phyloP scores from a whole-genome alignment of 2,113 vertebrate species.

The Fregetta grallaria region DNA sequence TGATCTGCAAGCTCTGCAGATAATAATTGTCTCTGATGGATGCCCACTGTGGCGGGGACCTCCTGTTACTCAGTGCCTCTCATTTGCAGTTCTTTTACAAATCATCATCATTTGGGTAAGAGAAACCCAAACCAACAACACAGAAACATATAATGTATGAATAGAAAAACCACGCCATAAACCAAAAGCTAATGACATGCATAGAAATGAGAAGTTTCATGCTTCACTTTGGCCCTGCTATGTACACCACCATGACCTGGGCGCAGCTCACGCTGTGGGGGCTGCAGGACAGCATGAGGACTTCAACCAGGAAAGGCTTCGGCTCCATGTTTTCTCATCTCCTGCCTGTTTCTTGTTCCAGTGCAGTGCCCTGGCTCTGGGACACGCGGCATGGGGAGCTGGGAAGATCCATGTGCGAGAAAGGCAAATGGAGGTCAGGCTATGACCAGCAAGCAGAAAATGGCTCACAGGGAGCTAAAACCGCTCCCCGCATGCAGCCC shows the following conservation, averaged over 20 bases:
- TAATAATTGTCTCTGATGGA: not conserved
- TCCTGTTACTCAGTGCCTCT: not conserved
- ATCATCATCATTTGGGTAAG: not conserved
- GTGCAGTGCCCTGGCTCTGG: not conserved
- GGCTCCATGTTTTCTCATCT: not conserved
- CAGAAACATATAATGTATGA: not conserved
- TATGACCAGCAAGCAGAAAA: not conserved
- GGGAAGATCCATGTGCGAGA: not conserved
- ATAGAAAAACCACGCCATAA: not conserved
- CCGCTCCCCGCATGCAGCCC: not conserved
- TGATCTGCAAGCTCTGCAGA: not conserved
- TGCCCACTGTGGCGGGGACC: not conserved
- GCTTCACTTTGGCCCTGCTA: not conserved
- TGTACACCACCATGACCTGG: not conserved
- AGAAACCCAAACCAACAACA: not conserved
- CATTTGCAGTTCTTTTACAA: not conserved
- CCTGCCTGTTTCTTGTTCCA: not conserved
- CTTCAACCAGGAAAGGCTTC: not conserved
- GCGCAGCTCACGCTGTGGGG: not conserved
- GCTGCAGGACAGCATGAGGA: not conserved
- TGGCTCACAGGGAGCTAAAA: not conserved
- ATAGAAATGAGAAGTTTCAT: not conserved
- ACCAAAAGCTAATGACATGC: not conserved
- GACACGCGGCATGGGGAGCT: fast-evolving
- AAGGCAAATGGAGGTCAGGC: not conserved